Base-by-base conservation (phyloP, 1,140 invertebrate genomes). In the Brachystomella parvula region DNA sequence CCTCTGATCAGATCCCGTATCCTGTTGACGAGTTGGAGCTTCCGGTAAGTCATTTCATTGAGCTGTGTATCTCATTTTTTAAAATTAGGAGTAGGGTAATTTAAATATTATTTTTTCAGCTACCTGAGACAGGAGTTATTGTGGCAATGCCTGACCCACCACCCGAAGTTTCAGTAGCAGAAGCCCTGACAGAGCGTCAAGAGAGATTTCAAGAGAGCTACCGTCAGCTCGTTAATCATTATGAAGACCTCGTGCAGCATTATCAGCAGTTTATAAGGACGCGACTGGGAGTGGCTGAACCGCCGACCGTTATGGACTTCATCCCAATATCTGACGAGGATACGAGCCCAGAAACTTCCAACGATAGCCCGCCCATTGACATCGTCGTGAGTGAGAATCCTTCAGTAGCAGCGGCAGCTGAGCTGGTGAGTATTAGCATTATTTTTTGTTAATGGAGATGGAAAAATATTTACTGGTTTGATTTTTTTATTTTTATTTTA, bases 131-230 rank as follows among this genome's bases (percentile, higher is more conserved):
- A 15, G 57, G 12, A 6, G 24, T 26, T 58, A 12, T 9, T 30
- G 57, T 9, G 15, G 24, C 24, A 3, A 12, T 26, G 12, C 3
- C 12, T 26, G 29, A 58, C 15, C 9, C 3, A 28, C 12, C 3
- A 3, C 29, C 29, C 30, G 57, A 6, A 29, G 29, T 24, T 6
- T 24, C 29, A 29, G 24, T 59, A 15, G 30, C 35, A 6, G 17
- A 71, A 49, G 69, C 39, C 19, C 39, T 72, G 30, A 67, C 35
- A 44, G 64, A 63, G 60, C 39, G 71, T 19, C 71, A 73, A 35
- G 71, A 73, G 35, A 29, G 71, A 21, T 73, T 73, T 64, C 68
- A 73, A 39, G 64, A 71, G 29, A 71, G 70, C 35, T 73, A 73
- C 56, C 58, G 68, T 30, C 71, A 73, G 57, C 47, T 73, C n/a